Conservation (phyloP, 2,797 vertebrate species). For the Rhabdophis nuchalis region DNA sequence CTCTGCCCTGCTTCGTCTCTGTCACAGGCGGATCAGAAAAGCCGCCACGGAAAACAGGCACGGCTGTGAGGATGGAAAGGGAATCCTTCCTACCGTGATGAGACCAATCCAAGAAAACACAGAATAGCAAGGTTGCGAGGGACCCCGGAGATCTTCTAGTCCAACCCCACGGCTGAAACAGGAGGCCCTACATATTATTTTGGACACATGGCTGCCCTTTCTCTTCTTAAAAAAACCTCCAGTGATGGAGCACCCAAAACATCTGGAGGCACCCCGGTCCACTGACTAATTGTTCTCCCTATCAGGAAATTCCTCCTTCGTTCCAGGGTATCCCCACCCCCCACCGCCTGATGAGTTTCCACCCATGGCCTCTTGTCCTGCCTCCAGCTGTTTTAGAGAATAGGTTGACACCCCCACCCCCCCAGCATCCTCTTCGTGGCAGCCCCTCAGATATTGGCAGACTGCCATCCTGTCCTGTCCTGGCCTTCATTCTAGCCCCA, state of each 20-base stretch:
- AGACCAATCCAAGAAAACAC: neutral
- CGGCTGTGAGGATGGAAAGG: neutral
- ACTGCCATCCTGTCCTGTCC: neutral
- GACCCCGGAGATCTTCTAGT: neutral
- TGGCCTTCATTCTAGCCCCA: neutral
- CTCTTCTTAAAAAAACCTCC: neutral
- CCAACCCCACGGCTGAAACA: neutral
- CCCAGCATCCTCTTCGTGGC: neutral
- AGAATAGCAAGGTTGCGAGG: neutral
- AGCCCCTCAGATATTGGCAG: neutral
- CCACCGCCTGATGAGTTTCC: neutral
- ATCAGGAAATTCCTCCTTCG: too few relatives aligned
- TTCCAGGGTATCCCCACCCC: too few relatives aligned
- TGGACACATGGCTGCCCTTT: neutral
- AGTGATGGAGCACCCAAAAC: neutral
- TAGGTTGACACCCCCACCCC: neutral
- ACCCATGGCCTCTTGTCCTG: neutral
- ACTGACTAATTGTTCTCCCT: too few relatives aligned
- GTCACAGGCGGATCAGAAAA: neutral
- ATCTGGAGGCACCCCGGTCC: neutral
- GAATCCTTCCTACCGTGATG: neutral
- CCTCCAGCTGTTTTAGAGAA: neutral
- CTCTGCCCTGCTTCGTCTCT: neutral
- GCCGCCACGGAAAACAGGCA: neutral
- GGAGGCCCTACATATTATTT: neutral